phyloP scores from a whole-genome alignment of 2,113 vertebrate genomes.

The Progne subis region DNA sequence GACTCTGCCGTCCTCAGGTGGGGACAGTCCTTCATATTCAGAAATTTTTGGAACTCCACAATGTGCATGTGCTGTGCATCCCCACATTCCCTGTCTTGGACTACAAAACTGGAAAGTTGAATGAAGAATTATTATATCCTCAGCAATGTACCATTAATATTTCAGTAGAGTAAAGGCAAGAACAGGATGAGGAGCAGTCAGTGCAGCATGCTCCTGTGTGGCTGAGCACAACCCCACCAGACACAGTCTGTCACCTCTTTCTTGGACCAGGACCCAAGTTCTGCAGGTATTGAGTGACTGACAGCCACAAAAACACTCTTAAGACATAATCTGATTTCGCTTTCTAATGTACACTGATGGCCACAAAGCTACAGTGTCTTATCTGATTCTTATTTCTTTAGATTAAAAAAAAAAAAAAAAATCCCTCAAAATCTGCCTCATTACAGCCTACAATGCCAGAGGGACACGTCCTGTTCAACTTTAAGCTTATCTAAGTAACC shows the following conservation, averaged over 20 bases:
- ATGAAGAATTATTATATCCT: not conserved
- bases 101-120: not conserved
- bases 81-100: not conserved
- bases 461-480: not conserved
- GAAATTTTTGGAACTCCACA: not conserved
- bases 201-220: not conserved
- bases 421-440: not conserved
- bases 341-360: not conserved
- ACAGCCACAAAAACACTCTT: not conserved
- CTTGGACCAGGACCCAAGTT: not conserved
- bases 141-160: not conserved
- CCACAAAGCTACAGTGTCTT: not conserved
- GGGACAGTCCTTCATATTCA: not conserved
- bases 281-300: not conserved
- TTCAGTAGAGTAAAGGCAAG: not conserved
- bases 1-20: not conserved
- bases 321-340: not conserved
- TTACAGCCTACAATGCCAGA: not conserved
- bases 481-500: not conserved
- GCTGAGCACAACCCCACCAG: not conserved
- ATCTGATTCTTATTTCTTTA: not conserved
- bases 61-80: not conserved
- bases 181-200: not conserved
- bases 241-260: not conserved
- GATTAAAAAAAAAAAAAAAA: not conserved